These are phyloP conservation scores for Drosophila subquinaria DNA, from an alignment of 2,888 invertebrate genomes.

Conservation along the genomic window DNA sequence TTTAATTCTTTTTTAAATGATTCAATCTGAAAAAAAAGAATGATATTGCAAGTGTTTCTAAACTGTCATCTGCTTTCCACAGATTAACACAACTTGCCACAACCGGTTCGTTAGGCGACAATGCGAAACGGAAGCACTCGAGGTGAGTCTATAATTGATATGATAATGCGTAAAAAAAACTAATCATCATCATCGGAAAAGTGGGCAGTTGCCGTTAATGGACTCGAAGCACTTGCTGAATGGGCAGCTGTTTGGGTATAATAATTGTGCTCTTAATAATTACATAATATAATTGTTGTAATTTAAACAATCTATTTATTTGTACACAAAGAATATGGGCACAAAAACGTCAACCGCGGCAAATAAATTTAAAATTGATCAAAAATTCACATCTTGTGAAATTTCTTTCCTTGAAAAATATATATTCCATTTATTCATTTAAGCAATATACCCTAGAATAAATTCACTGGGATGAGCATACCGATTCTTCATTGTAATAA, in stretches of 20 bases:
- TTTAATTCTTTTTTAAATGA: too few relatives aligned
- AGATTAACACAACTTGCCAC: slow-evolving; percentile 65
- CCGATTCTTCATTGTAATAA: too few relatives aligned
- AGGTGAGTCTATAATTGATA: slow-evolving; percentile 47
- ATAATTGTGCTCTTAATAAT: neutral
- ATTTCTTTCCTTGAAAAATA: too few relatives aligned
- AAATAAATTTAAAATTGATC: too few relatives aligned
- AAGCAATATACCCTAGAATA: too few relatives aligned
- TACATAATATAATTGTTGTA: neutral
- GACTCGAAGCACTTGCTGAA: neutral
- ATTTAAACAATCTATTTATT: neutral
- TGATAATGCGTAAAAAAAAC: slow-evolving; percentile 5
- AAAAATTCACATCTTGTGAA: too few relatives aligned
- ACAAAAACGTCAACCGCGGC: too few relatives aligned
- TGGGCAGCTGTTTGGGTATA: neutral
- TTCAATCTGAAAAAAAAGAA: neutral
- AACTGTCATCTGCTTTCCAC: slow-evolving; percentile 8
- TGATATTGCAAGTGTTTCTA: slow-evolving; percentile 9
- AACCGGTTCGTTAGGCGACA: slow-evolving; percentile 58
- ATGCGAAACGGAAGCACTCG: slow-evolving; percentile 67
- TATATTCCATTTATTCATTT: too few relatives aligned
- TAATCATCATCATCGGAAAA: neutral
- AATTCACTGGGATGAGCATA: too few relatives aligned
- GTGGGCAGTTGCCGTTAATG: neutral
- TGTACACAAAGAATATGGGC: neutral